phyloP scores from a whole-genome alignment of 1,140 invertebrate species.

The Pteromalus puparum region DNA sequence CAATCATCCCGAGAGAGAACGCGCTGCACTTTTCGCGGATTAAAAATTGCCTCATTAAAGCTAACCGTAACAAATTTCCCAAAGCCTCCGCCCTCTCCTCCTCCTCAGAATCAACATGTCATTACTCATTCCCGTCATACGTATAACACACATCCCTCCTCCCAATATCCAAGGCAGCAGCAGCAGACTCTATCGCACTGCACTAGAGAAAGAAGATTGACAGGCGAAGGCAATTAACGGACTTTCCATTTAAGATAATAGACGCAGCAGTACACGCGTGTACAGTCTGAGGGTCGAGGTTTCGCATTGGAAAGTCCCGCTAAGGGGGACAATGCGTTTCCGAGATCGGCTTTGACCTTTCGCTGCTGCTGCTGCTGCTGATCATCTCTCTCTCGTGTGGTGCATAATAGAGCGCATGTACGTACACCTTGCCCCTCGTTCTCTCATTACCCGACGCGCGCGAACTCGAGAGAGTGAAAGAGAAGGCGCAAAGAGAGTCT shows the following conservation, averaged over 20 bases:
- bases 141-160: neutral
- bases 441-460: neutral
- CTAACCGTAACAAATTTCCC: conserved; percentile 13
- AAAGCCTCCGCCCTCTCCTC: neutral
- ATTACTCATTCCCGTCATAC: neutral
- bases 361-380: neutral
- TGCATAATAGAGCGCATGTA: neutral
- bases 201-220: conserved; percentile 6
- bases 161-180: neutral
- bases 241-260: conserved; percentile 40
- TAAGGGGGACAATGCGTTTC: conserved; percentile 30
- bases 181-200: neutral
- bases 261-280: neutral
- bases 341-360: conserved; percentile 38
- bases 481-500: neutral
- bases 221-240: conserved; percentile 31
- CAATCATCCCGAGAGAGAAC: neutral
- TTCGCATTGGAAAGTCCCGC: conserved; percentile 22
- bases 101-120: conserved; percentile 15
- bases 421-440: neutral
- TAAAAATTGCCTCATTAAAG: conserved; percentile 16
- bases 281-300: neutral
- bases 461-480: neutral
- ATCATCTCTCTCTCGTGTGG: neutral
- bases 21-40: conserved; percentile 17